Evolutionary conservation across 2,797 vertebrate species (phyloP), one percentile per base, ranked within the genome.

Genomic region (Furcifer pardalis): DNA sequence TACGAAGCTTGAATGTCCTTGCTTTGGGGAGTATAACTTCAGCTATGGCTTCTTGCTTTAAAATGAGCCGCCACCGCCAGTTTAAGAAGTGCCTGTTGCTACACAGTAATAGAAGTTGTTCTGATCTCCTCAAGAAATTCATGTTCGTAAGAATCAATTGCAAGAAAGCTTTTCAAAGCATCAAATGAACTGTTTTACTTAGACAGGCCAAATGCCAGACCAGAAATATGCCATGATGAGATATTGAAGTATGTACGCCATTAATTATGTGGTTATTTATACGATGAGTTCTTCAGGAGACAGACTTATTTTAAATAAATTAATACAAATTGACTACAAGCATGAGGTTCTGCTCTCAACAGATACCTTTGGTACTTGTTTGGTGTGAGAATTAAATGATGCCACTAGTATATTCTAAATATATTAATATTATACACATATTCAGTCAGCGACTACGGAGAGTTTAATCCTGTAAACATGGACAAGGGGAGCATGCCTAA

Each of bases 141-240:
- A 23, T 91, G 84, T 88, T 83, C 44, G n/a, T 1, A 77, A 72
- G 62, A 66, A 42, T 73, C 32, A 63, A 3, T 5, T 65, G 52
- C 76, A 81, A 82, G 30, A 42, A 40, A 73, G n/a, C 40, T 60
- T 81, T 81, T 60, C 19, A 81, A 71, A 72, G 52, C 40, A 37
- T 87, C 83, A 88, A 87, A 84, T 83, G 60, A 76, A 5, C 49
- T 75, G 59, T 88, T 92, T 90, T 21, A 66, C 46, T 84, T 89
- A 84, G n/a, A 42, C 62, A 82, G 49, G 0, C 74, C 17, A 44
- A 5, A 27, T 83, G 1, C 17, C 84, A n/a, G 87, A 82, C 85
- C 88, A 92, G 87, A 76, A 87, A 73, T 81, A 89, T 91, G 84
- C 82, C 86, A 69, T 56, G 56, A 81, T 89, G 89, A 92, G 86